phyloP scores from a whole-genome alignment of 2,888 invertebrate genomes.

The Trichopoda pennipes region DNA sequence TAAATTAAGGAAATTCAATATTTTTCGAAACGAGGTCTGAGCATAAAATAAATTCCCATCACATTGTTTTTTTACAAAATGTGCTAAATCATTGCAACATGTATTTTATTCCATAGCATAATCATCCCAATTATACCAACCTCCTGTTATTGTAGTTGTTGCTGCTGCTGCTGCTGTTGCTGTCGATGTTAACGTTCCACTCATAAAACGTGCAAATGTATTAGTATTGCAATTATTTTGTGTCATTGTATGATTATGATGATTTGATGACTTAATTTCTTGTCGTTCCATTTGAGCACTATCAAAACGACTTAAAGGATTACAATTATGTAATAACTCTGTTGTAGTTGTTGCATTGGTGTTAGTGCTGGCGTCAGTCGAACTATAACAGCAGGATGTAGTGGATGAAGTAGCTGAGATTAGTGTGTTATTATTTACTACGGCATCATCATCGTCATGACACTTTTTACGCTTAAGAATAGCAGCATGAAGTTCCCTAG shows the following conservation, averaged over 20 bases:
- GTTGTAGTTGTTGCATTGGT: slow-evolving; percentile 45
- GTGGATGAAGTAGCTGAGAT: neutral
- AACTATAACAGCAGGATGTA: slow-evolving; percentile 7
- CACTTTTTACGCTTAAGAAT: slow-evolving; percentile 74
- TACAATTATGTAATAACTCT: slow-evolving; percentile 67
- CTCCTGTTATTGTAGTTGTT: slow-evolving; percentile 36
- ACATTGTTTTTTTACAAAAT: neutral
- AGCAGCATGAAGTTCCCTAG: slow-evolving; percentile 74
- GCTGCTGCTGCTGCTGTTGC: slow-evolving; percentile 28
- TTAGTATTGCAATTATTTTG: slow-evolving; percentile 22
- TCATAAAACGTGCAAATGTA: slow-evolving; percentile 53
- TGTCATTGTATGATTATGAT: slow-evolving; percentile 28
- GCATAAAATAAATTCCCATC: neutral
- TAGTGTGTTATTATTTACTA: slow-evolving; percentile 25
- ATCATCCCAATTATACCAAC: slow-evolving; percentile 69
- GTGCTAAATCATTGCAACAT: neutral
- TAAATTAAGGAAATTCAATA: too few relatives aligned
- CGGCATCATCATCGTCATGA: slow-evolving; percentile 69
- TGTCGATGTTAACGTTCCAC: slow-evolving; percentile 24
- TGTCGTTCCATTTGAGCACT: slow-evolving; percentile 57
- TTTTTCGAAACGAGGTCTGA: too few relatives aligned
- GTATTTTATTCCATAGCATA: slow-evolving; percentile 69
- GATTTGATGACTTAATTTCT: slow-evolving; percentile 18
- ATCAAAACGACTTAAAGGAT: slow-evolving; percentile 70
- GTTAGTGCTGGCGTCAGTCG: slow-evolving; percentile 6